Evolutionary conservation across 2,888 invertebrate species (phyloP), one percentile per base, ranked within the genome.

Genomic region (Chironomus riparius): DNA sequence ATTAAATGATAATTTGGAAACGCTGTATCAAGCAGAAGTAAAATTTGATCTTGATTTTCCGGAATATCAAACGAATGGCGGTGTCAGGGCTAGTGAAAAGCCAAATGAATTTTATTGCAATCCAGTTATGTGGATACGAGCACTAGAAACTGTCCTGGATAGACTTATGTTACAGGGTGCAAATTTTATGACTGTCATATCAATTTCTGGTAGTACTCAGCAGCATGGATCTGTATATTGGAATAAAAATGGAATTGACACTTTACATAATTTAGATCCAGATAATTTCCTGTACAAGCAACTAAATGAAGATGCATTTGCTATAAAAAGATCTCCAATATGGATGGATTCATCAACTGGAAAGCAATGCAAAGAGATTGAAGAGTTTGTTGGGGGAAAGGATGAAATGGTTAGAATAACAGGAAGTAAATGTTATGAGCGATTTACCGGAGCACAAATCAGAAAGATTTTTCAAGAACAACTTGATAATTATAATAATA

Each of bases 161-260:
- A 89, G 91, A 77, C 86, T 98, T 47, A 88, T 92, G 47, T 88
- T 92, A 2, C 89, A 89, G 73, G 94, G 93, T 7, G 92, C 93
- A 0, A 93, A 95, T 82, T 93, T 97, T 80, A 88, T 90, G 21
- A 89, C 88, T 78, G 90, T 98, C n/a, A 88, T 87, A 0, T 93
- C 93, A 0, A 85, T 98, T 77, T 95, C 95, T 13, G 98, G 97
- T 0, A 92, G 94, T 78, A 97, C 92, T 3, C 97, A 98, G 93
- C 98, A 98, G 93, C 98, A 98, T 83, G 98, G 98, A 0, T 96
- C 97, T 65, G 92, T 98, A 0, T 98, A 94, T 86, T 98, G 98
- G 98, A 89, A 90, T 69, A 89, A 87, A 78, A 92, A 92, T 13
- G 90, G 93, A 0, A 87, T 89, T 76, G 80, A 86, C 13, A 87